Percentiles rank a stretch among this genome's conserved stretches.
Conservation (phyloP, 2,888 invertebrate species). For the Cosmorhoe ocellata region DNA sequence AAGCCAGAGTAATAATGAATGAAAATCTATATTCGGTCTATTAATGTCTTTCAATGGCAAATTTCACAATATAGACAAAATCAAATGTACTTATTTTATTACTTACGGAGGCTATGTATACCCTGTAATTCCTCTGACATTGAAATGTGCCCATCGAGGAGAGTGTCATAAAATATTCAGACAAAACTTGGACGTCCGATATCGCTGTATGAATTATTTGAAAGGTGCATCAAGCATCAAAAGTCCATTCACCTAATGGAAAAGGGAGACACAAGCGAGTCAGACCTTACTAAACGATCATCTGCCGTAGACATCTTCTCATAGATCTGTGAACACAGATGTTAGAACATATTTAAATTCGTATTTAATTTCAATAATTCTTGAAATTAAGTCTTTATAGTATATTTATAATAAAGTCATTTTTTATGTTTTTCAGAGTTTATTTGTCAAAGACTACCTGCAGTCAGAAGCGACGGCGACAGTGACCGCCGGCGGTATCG, state of each 20-base stretch:
- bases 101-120: too few relatives aligned
- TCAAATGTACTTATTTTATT: too few relatives aligned
- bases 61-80: too few relatives aligned
- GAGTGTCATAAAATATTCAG: conserved; percentile 25
- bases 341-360: too few relatives aligned
- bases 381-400: too few relatives aligned
- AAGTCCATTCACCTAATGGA: conserved; percentile 13
- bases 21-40: too few relatives aligned
- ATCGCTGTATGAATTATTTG: conserved; percentile 21
- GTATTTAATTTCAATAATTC: too few relatives aligned
- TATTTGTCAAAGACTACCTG: conserved; percentile 46
- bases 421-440: conserved; percentile 41
- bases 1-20: too few relatives aligned
- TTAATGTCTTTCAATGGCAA: too few relatives aligned
- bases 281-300: neutral
- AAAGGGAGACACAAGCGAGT: neutral
- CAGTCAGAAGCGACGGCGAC: conserved; percentile 43
- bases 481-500: conserved; percentile 51
- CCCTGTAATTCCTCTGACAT: conserved; percentile 3
- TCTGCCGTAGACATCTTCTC: too few relatives aligned
- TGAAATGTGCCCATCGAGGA: conserved; percentile 9
- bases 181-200: conserved; percentile 18
- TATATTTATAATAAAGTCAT: too few relatives aligned
- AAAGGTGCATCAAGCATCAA: conserved; percentile 9
- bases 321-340: too few relatives aligned